Base-by-base conservation (phyloP, 2,113 vertebrate species). In the Bubo scandiacus region DNA sequence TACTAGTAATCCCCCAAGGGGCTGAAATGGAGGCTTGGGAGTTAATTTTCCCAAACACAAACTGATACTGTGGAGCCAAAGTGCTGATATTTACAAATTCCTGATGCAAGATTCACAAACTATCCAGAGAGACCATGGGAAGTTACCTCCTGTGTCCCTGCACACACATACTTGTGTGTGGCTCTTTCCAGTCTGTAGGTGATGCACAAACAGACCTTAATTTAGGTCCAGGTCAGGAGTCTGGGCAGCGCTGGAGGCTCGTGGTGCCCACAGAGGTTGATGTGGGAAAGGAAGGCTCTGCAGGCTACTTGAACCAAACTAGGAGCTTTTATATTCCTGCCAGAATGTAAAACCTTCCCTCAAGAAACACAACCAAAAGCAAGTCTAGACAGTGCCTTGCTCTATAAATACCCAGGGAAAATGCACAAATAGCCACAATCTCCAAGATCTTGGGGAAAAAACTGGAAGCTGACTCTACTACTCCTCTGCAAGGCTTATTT, bases 381-480 rank as follows among this genome's bases (percentile, higher is more conserved):
- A 82, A 79, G 95, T 87, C 93, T 67, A 63, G 81, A 87, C 93
- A 81, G 90, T 0, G 1, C 66, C 49, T 68, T 15, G 52, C 74
- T 93, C 71, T 94, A 70, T 82, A 94, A 96, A 93, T 91, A 95
- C 42, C 45, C 27, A 11, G 62, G 45, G 52, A 72, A 91, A 84
- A 75, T 6, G 30, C 66, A 34, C 78, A 65, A 89, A 81, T 12
- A 88, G 88, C 71, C 43, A 17, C 84, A 68, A 17, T 42, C 51
- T 62, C 65, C 55, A 43, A 21, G 29, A 90, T 66, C 79, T 52
- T 55, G 63, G 85, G 58, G 21, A 40, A 91, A 79, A 92, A 88
- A 4, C 2, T 61, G 75, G 82, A 85, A 80, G 67, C 32, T 34
- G 58, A 23, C 32, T 85, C 22, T n/a, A 12, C 34, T 22, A 17